Conservation (phyloP, 2,113 vertebrate genomes). For the Hiodon alosoides region DNA sequence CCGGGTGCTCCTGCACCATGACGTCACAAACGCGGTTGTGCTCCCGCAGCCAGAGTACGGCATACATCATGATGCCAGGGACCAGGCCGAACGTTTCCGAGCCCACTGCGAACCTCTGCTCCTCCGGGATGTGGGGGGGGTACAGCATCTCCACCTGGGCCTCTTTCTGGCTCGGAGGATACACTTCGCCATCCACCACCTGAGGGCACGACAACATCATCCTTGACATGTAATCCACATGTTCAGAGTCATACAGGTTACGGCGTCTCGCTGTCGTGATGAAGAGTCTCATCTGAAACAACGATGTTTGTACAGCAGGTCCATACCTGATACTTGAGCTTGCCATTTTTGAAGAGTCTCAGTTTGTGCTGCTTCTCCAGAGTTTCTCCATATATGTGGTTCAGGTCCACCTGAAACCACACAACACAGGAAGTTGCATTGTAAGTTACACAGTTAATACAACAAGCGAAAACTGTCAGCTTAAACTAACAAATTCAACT, state of each 20-base stretch:
- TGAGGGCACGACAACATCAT: slow-evolving; percentile 36
- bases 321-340: slow-evolving; percentile 86
- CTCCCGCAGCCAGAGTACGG: slow-evolving; percentile 90
- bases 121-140: slow-evolving; percentile 77
- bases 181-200: slow-evolving; percentile 82
- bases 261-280: background rate
- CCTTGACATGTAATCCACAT: background rate
- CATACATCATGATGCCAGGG: slow-evolving; percentile 93
- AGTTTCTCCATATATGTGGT: slow-evolving; percentile 82
- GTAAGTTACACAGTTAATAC: slow-evolving; percentile 2
- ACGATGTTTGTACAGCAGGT: background rate
- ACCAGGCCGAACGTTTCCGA: slow-evolving; percentile 92
- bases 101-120: slow-evolving; percentile 82
- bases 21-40: slow-evolving; percentile 94
- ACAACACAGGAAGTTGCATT: background rate
- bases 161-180: slow-evolving; percentile 81
- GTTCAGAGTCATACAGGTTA: background rate
- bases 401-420: slow-evolving; percentile 81
- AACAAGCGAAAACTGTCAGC: too few species aligned
- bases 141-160: slow-evolving; percentile 84
- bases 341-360: slow-evolving; percentile 83
- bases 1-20: slow-evolving; percentile 76
- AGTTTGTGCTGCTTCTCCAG: slow-evolving; percentile 86
- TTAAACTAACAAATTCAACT: too few species aligned
- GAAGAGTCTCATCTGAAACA: background rate